phyloP scores from a whole-genome alignment of 1,140 invertebrate species.

The Ceratosolen solmsi region DNA sequence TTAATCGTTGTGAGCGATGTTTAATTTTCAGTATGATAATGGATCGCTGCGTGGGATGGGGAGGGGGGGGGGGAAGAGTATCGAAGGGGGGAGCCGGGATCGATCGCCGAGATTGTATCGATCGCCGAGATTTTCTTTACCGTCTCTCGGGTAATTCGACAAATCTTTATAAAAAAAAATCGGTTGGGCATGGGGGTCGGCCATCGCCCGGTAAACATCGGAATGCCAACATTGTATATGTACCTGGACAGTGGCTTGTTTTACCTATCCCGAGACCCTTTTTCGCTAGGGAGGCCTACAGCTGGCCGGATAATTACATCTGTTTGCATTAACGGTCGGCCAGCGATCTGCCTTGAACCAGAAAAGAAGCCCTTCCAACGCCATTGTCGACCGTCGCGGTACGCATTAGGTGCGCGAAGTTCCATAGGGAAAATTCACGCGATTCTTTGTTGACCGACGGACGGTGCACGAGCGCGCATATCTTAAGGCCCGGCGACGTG shows the following conservation, averaged over 20 bases:
- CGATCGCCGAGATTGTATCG: background rate
- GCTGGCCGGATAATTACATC: conserved; percentile 65
- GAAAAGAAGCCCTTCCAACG: background rate
- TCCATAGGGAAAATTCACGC: background rate
- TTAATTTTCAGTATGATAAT: too few relatives aligned
- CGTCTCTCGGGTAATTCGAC: conserved; percentile 2
- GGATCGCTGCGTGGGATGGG: too few relatives aligned
- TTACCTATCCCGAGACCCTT: conserved; percentile 7
- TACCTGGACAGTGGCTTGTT: background rate
- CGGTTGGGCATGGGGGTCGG: background rate
- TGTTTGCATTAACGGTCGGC: conserved; percentile 62
- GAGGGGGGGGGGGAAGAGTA: too few relatives aligned
- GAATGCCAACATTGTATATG: background rate
- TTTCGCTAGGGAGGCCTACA: conserved; percentile 51
- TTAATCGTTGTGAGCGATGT: too few relatives aligned
- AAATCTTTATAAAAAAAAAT: conserved; percentile 31
- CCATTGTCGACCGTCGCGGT: background rate
- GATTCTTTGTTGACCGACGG: background rate
- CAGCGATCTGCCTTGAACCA: conserved; percentile 40
- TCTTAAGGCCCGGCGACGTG: too few relatives aligned
- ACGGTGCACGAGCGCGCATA: background rate
- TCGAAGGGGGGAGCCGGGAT: too few relatives aligned
- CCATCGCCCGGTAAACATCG: background rate
- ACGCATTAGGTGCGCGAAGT: too few relatives aligned
- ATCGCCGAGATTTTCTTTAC: background rate